Evolutionary conservation across 92 coral and sea anemone genomes (phyloP), one percentile per base, ranked within the genome.

Genomic region (Galaxea fascicularis): DNA sequence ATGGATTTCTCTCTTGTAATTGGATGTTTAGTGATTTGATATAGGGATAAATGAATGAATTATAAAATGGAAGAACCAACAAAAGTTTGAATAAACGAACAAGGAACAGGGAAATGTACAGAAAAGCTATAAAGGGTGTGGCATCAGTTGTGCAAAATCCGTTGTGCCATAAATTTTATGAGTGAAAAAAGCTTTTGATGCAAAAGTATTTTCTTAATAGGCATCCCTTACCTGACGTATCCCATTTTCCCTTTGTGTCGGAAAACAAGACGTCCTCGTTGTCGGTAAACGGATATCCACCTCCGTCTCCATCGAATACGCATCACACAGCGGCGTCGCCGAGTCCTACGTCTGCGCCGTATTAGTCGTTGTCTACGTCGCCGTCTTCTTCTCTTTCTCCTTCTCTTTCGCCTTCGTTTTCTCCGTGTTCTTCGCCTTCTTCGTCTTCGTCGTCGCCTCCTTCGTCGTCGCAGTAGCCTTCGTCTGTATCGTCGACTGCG

Each of bases 401-500:
- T 78, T 47, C 45, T 44, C 41, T 22, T 63, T 65, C 82, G 60
- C 21, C 74, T 66, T 52, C 57, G 27, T 18, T n/a, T 45, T 62
- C 72, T 30, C 45, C 73, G 39, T 8, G 14, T 24, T 39, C 54
- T 44, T 74, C 80, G 81, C 58, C 58, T 26, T 47, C 83, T 45
- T 76, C 49, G 47, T 21, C 84, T 46, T 39, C 72, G 65, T 12
- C 64, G 65, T 52, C 73, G 49, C 25, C 87, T 71, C 35, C 72
- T 41, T 52, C n/a, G 65, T 66, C 76, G 84, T 44, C 84, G 74
- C 51, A 66, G 14, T 65, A 20, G 39, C 51, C 84, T 51, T 20
- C 84, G 84, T 30, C 64, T 52, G 63, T 27, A 49, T 8, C 84
- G 84, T 66, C 63, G 76, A 30, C 84, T 79, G 18, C 52, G 75